Base-by-base conservation (phyloP, 1,140 invertebrate species). In the Drosophila ogumai region DNA sequence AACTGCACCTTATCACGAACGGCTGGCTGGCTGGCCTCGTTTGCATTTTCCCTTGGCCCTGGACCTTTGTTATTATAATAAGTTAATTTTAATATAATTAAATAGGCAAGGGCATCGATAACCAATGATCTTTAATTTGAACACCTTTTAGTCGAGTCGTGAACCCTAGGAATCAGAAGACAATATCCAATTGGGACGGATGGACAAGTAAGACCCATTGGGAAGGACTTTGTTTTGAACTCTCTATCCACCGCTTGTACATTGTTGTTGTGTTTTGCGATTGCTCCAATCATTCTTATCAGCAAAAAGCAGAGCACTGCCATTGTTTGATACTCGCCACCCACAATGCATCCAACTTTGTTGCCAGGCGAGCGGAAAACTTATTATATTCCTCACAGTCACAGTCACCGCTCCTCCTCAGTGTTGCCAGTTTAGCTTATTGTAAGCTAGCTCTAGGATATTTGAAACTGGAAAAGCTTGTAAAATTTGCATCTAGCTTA, bases 231-330 rank as follows among this genome's bases (percentile, higher is more conserved):
- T 40, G 61, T 54, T 22, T 55, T 38, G 32, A n/a, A 4, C 28
- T 43, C 40, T 40, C 46, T 52, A n/a, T 43, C 41, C 25, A 9
- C 7, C 47, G 19, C 31, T 58, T 32, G 40, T 44, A 65, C 63
- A 49, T 73, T 74, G 78, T 74, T 68, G 78, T 60, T 63, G 75
- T 64, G 65, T 22, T 66, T 40, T 63, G 68, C 67, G 65, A 82
- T 87, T 79, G 84, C 50, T 25, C 52, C 84, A 87, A 88, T 88
- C 81, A 90, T 88, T 80, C 85, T 88, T 88, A 88, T 88, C 84
- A 90, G 84, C 77, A 78, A 84, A 75, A 67, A 77, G 80, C 46
- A 64, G 67, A 50, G 49, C 43, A 43, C 36, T 50, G 50, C 43
- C 38, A 71, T 78, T 72, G 75, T 59, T 81, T 61, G 56, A 34